phyloP scores from a whole-genome alignment of 2,888 invertebrate species.

The Elysia crispata region DNA sequence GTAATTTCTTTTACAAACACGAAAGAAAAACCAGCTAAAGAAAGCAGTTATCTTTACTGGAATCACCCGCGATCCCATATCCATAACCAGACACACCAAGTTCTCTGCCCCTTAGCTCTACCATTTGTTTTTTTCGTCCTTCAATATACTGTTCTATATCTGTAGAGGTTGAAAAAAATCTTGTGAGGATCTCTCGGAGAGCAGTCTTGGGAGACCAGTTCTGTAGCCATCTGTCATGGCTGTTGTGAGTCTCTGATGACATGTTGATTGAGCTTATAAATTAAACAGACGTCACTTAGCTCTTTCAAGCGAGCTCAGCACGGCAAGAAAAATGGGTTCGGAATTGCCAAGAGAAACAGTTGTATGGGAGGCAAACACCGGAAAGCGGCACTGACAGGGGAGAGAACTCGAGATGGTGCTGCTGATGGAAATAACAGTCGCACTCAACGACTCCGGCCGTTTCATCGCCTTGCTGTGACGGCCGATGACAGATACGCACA shows the following conservation, averaged over 20 bases:
- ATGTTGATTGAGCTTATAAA: constrained; percentile 31
- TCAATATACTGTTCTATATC: too few relatives aligned
- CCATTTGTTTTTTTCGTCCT: too few relatives aligned
- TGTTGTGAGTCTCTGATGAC: constrained; percentile 27
- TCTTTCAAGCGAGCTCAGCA: constrained; percentile 25
- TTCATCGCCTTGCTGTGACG: constrained; percentile 41
- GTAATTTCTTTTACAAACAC: not conserved
- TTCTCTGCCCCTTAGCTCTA: too few relatives aligned
- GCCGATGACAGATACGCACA: constrained; percentile 46
- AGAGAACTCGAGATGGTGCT: not conserved
- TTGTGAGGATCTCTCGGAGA: constrained; percentile 28
- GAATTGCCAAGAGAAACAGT: constrained; percentile 32
- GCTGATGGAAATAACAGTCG: constrained; percentile 40
- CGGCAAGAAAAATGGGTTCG: constrained; percentile 1
- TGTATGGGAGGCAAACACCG: not conserved
- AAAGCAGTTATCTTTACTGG: not conserved
- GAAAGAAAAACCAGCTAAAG: constrained; percentile 17
- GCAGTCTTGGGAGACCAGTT: not conserved
- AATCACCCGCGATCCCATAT: not conserved
- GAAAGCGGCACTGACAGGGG: not conserved
- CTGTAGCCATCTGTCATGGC: constrained; percentile 24
- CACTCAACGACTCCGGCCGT: constrained; percentile 37
- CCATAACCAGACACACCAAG: too few relatives aligned
- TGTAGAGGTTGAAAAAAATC: not conserved
- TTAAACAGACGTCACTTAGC: constrained; percentile 40